A percentile compares a stretch with the other conserved stretches of the same genome.
Conservation (phyloP, 2,113 vertebrate species). For the Chelonoidis abingdonii region DNA sequence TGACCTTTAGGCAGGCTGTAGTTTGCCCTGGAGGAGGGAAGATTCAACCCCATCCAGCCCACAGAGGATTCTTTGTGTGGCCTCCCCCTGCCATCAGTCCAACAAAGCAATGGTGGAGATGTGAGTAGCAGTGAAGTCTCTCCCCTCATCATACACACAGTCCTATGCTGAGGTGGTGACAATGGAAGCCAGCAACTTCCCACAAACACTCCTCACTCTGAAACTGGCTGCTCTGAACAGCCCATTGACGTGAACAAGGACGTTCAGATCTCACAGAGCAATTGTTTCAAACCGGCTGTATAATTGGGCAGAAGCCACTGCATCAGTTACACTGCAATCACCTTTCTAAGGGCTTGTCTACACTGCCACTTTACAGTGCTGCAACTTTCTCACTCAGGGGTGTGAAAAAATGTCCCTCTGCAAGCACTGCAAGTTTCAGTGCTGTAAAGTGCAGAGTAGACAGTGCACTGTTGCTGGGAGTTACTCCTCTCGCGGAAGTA, state of each 20-base stretch:
- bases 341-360: background rate
- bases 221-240: background rate
- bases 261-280: background rate
- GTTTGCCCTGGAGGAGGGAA: background rate
- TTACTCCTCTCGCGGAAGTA: too few relatives aligned
- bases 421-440: too few relatives aligned
- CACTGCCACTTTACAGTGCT: fast-evolving
- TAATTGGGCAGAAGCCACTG: background rate
- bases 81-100: background rate
- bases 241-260: background rate
- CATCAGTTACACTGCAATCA: fast-evolving
- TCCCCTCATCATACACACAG: background rate
- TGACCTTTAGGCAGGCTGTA: background rate
- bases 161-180: background rate
- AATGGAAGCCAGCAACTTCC: background rate
- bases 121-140: background rate
- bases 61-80: background rate
- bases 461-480: too few relatives aligned
- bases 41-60: background rate
- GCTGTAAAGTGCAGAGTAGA: too few relatives aligned
- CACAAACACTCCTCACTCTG: background rate
- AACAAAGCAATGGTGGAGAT: background rate
- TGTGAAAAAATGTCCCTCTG: too few relatives aligned
- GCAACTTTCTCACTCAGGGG: too few relatives aligned
- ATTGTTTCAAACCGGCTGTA: background rate